A percentile compares a stretch with the other conserved stretches of the same genome.
These are phyloP conservation scores for Hyperoplus lanceolatus DNA, from an alignment of 2,797 vertebrate genomes.

Conservation along the genomic window DNA sequence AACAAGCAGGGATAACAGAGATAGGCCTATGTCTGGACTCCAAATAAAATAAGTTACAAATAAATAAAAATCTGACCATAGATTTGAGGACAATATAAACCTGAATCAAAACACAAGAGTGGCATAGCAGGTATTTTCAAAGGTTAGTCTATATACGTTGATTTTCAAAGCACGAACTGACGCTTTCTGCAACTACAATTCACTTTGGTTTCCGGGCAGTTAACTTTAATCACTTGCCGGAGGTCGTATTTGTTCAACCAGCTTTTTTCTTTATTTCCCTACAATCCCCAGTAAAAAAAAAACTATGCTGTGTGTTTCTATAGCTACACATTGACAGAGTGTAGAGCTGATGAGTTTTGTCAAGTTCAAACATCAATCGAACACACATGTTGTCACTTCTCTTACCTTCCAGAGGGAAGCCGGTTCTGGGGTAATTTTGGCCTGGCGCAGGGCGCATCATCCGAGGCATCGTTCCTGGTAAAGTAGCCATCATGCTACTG, in stretches of 20 bases:
- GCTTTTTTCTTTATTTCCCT: constrained; percentile 51
- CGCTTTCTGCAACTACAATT: constrained; percentile 14
- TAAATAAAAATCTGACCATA: not conserved
- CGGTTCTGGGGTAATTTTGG: constrained; percentile 94
- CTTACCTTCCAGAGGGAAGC: constrained; percentile 95
- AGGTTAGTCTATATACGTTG: not conserved
- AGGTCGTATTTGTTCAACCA: constrained; percentile 52
- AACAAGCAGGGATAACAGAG: not conserved
- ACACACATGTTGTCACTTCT: constrained; percentile 24
- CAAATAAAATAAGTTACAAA: not conserved
- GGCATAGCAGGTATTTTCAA: not conserved
- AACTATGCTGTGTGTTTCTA: constrained; percentile 35
- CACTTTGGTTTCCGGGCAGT: constrained; percentile 34
- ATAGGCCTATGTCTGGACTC: not conserved
- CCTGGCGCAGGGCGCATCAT: constrained; percentile 95
- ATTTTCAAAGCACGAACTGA: not conserved
- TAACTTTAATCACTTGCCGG: constrained; percentile 63
- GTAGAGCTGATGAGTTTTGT: constrained; percentile 21
- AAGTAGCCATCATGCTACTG: constrained; percentile 90
- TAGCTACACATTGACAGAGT: constrained; percentile 23
- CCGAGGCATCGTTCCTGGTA: constrained; percentile 91
- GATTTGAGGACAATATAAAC: not conserved
- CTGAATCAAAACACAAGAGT: constrained; percentile 1
- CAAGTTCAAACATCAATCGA: constrained; percentile 39
- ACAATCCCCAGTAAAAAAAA: constrained; percentile 52